phyloP scores from a whole-genome alignment of 2,888 invertebrate species.

The Epirrhoe tristata region DNA sequence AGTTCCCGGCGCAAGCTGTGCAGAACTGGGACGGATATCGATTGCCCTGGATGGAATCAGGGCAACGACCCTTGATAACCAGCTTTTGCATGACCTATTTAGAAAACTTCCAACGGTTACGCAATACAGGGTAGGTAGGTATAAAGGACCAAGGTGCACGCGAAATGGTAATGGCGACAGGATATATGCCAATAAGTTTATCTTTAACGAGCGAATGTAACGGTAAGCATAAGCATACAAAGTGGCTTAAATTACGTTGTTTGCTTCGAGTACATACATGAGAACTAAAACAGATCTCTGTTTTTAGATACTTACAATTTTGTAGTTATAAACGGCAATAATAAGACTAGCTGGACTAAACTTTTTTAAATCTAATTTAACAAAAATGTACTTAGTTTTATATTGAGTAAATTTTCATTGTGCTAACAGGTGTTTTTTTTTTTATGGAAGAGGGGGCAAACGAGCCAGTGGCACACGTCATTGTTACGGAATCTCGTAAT shows the following conservation, averaged over 20 bases:
- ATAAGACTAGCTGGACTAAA: no score
- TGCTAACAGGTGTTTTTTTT: background rate
- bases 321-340: background rate
- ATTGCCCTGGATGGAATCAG: conserved; percentile 32
- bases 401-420: background rate
- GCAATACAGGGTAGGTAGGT: conserved; percentile 13
- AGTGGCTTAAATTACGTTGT: conserved; percentile 10
- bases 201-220: conserved; percentile 4
- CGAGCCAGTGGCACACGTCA: no score
- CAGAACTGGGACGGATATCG: conserved; percentile 65
- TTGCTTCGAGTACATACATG: background rate
- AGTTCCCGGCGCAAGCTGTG: conserved; percentile 47
- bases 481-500: background rate
- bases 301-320: background rate
- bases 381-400: no score
- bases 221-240: conserved; percentile 15
- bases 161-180: conserved; percentile 12
- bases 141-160: background rate
- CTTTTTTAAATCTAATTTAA: no score
- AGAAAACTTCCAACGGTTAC: conserved; percentile 19
- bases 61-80: conserved; percentile 33
- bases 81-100: conserved; percentile 37
- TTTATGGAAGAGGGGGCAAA: no score
- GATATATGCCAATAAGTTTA: background rate
- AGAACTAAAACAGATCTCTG: background rate